Evolutionary conservation across 2,888 invertebrate species (phyloP), one percentile per base, ranked within the genome.

Genomic region (Xylota sylvarum): DNA sequence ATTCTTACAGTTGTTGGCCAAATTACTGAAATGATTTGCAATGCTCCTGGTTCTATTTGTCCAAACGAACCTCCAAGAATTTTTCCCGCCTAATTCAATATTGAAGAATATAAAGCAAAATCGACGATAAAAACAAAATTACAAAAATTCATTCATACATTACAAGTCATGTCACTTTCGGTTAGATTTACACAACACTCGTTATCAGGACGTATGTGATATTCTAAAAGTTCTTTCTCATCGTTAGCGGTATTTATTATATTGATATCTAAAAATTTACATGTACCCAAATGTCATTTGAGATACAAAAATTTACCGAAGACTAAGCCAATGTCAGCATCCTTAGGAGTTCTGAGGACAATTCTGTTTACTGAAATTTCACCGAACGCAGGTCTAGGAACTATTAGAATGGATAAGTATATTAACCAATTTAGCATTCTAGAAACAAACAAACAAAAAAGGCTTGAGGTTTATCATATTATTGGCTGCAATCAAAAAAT

Each of bases 1-100:
- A 9, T 12, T 23, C 89, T 84, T 80, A 92, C 92, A 76, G 90
- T 89, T 37, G 92, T 92, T 35, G 92, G 92, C 90, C 90, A 92
- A 19, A 92, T 88, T 10, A 92, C 64, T 2, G 91, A 91, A 4
- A 92, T 89, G 0, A 89, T 89, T 74, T 90, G 85, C 50, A 87
- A 73, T 7, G 80, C 88, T 5, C 90, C 91, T 4, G 91, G 83
- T 50, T 89, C 89, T n/a, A 92, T 87, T 0, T 64, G 48, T 6
- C 91, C 92, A 74, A 91, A 92, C 35, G 90, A 89, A 0, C 92
- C 92, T 1, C 92, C 92, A 74, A 90, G 88, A 9, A 92, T 88
- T 32, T 89, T 89, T 0, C 90, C 89, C 35, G 88, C 89, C 90
- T 90, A 32, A 35, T 55, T 43, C n/a, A 17, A 35, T 23, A 14